Evolutionary conservation across 2,113 vertebrate genomes (phyloP).

Genomic region (Chascanopsetta lugubris): DNA sequence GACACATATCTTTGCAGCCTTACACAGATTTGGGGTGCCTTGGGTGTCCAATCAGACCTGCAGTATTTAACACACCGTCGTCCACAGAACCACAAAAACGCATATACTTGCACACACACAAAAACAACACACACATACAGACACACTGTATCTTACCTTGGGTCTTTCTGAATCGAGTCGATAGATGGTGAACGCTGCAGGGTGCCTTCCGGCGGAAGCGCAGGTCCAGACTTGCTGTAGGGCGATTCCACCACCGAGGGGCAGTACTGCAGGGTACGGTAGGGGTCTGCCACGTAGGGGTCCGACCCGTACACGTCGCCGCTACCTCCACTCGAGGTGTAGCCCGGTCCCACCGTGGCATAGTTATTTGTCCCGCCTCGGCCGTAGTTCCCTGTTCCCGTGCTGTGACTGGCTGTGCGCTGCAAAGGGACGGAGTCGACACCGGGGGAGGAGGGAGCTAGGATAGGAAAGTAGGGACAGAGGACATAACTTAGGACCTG

Average conservation of each 20-base stretch:
- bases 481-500: slow-evolving; percentile 98
- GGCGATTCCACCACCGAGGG: slow-evolving; percentile 97
- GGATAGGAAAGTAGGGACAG: slow-evolving; percentile 97
- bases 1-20: too few species aligned
- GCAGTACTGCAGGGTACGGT: slow-evolving; percentile 98
- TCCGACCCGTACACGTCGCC: slow-evolving; percentile 76
- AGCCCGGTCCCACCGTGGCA: slow-evolving; percentile 86
- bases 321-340: slow-evolving; percentile 82
- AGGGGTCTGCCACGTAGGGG: slow-evolving; percentile 92
- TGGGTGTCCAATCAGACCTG: too few species aligned
- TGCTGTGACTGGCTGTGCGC: slow-evolving; percentile 94
- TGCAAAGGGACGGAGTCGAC: slow-evolving; percentile 99
- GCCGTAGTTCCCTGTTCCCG: slow-evolving; percentile 86
- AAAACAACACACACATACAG: slow-evolving; percentile 8
- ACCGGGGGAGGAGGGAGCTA: slow-evolving; percentile 99
- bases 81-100: not conserved
- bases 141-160: slow-evolving; percentile 81
- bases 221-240: slow-evolving; percentile 99
- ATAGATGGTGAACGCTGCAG: slow-evolving; percentile 97
- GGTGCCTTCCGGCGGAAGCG: slow-evolving; percentile 94
- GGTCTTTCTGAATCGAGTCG: slow-evolving; percentile 99
- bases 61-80: not conserved
- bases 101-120: not conserved
- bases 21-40: too few species aligned
- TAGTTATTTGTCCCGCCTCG: slow-evolving; percentile 77